These are phyloP conservation scores for Ascidia mentula DNA, from an alignment of 23 tunicate genomes.

Conservation along the genomic window DNA sequence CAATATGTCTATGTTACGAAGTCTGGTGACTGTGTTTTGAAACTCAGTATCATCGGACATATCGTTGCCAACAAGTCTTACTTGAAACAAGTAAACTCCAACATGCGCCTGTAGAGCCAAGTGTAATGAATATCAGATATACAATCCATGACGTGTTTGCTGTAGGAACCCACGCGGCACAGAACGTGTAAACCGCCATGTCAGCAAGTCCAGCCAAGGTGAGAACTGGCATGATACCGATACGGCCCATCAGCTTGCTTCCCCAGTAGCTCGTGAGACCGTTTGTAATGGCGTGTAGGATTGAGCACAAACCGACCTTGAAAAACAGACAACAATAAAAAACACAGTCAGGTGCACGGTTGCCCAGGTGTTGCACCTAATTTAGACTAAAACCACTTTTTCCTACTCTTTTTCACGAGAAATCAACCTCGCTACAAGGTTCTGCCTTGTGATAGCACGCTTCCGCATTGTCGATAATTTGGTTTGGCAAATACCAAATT, in stretches of 20 bases:
- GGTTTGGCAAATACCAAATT: too few relatives aligned
- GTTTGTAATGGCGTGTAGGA: conserved; percentile 1
- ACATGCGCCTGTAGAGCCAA: conserved; percentile 24
- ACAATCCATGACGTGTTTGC: conserved; percentile 1
- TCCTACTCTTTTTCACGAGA: too few relatives aligned
- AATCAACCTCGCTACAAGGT: too few relatives aligned
- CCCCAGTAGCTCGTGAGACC: neutral
- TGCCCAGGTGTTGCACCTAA: too few relatives aligned
- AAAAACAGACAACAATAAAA: neutral
- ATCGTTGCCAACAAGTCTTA: neutral
- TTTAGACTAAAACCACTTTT: too few relatives aligned
- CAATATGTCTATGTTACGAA: neutral
- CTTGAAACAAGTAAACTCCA: neutral
- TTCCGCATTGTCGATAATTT: too few relatives aligned
- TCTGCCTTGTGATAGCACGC: too few relatives aligned
- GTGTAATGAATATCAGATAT: neutral
- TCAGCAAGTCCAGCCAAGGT: neutral
- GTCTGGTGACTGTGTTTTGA: neutral
- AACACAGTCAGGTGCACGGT: neutral
- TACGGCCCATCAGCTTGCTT: neutral
- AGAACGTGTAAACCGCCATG: neutral
- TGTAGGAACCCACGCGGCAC: conserved; percentile 25
- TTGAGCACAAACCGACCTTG: conserved; percentile 1
- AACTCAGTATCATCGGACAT: too few relatives aligned
- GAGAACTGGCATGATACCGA: neutral